These are phyloP conservation scores for Macaria liturata DNA, from an alignment of 2,888 invertebrate genomes.

Conservation along the genomic window DNA sequence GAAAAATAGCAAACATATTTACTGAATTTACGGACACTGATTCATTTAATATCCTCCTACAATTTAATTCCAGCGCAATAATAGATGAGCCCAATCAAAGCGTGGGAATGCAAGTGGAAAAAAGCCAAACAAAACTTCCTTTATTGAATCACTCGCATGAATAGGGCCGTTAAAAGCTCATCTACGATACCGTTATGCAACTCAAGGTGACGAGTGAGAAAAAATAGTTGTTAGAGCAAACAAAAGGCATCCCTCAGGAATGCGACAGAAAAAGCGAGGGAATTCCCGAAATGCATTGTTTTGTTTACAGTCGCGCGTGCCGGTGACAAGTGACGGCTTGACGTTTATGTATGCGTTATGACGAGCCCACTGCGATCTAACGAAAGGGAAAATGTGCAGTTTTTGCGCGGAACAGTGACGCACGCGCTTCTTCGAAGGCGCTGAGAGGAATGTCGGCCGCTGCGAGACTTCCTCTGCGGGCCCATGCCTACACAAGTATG, in stretches of 20 bases:
- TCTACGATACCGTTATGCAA: constrained; percentile 61
- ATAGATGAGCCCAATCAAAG: constrained; percentile 1
- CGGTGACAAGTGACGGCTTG: constrained; percentile 47
- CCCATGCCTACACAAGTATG: constrained; percentile 3
- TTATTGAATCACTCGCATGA: constrained; percentile 29
- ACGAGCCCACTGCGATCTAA: constrained; percentile 49
- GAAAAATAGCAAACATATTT: too few relatives aligned
- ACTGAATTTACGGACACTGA: too few relatives aligned
- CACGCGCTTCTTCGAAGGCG: constrained; percentile 64
- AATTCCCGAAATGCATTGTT: constrained; percentile 81
- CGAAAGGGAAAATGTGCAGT: constrained; percentile 80
- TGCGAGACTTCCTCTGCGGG: constrained; percentile 45
- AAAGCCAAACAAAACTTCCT: constrained; percentile 13
- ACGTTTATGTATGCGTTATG: constrained; percentile 58
- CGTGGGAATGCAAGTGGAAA: constrained; percentile 3
- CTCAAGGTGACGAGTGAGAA: constrained; percentile 49
- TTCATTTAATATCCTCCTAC: too few relatives aligned
- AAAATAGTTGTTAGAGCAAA: constrained; percentile 70
- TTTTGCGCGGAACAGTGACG: constrained; percentile 67
- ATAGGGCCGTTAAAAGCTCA: constrained; percentile 45
- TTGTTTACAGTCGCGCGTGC: constrained; percentile 73
- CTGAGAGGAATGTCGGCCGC: constrained; percentile 56
- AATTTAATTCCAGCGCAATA: too few relatives aligned
- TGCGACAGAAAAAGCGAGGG: constrained; percentile 78
- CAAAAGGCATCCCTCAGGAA: constrained; percentile 82